Evolutionary conservation across 2,888 invertebrate species (phyloP), one percentile per base, ranked within the genome.

Genomic region (Drosophila anomalata): DNA sequence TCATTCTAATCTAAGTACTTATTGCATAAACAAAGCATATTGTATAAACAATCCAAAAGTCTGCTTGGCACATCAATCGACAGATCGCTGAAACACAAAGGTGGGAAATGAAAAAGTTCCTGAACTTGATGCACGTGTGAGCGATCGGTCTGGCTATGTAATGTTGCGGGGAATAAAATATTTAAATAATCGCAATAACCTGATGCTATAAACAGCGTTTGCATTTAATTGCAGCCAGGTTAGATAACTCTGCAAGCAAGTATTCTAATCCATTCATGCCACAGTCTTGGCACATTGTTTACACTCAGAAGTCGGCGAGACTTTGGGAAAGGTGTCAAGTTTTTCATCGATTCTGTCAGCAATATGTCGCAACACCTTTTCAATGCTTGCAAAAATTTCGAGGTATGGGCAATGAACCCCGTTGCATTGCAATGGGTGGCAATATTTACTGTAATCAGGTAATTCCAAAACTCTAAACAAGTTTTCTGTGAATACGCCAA

Each of bases 251-350:
- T 26, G 14, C 29, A 66, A 17, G 67, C 67, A 67, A 51, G 36
- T 66, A 62, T 50, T 67, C 29, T 36, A 63, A 44, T 67, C 67
- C 63, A 63, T 63, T 63, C 67, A 67, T 46, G 33, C 67, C 31
- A 14, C 44, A 67, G 44, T 63, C 52, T 66, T 26, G 66, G 22
- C 66, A 51, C 51, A 44, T 33, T 12, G 66, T 66, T 52, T 63
- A 22, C 62, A 66, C 52, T 51, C 11, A 33, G 66, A 63, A 63
- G 62, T 50, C 33, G 63, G 44, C 63, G 67, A 63, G 36, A 67
- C 44, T 42, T 63, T 44, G 46, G 67, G 68, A 67, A 63, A 46
- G 36, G 63, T 63, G 67, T 63, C 63, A 52, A 51, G 63, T 36
- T 63, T 52, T 67, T 46, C 63, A 46, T 46, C 52, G 46, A 53